Base-by-base conservation (phyloP, 2,888 invertebrate genomes). In the Synanthedon myopaeformis region DNA sequence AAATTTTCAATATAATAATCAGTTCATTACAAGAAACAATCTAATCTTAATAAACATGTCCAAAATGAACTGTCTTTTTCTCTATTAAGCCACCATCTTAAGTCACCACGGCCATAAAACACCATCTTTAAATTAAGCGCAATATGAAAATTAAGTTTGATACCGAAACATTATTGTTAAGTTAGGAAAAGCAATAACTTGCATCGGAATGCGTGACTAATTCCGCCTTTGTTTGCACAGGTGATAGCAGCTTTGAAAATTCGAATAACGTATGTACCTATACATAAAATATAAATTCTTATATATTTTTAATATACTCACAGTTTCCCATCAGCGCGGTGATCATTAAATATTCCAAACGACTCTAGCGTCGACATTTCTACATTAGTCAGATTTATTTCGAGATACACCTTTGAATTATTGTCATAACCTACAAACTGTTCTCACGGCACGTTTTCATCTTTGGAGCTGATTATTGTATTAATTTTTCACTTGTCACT, bases 311-410 rank as follows among this genome's bases (percentile, higher is more conserved):
- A 54, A n/a, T 17, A 8, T 62, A 84, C 86, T 81, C 61, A 87
- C 86, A 87, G 70, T 85, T 85, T 76, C 86, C 86, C 86, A 87
- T 87, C 71, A 74, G 81, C 76, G 65, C 61, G 61, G 67, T 67
- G 64, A 70, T 72, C 79, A 79, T 79, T 70, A 72, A 79, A 69
- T 66, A 77, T 67, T 67, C 72, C 74, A 72, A 69, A 60, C 63
- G 61, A 69, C 62, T 62, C 64, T 56, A 57, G 58, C 61, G 72
- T 65, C 75, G 69, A 79, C 84, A 83, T 84, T 59, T 80, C 83
- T 72, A 71, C 75, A 79, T 79, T 71, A 72, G 72, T 72, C 73
- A 78, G 68, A 67, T 64, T 68, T 70, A 72, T 72, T 69, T 66
- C 59, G 60, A 71, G 65, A 63, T 52, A 58, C 59, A 61, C 59